These are phyloP conservation scores for Plagiodera versicolora DNA, from an alignment of 2,888 invertebrate species.

Conservation along the genomic window DNA sequence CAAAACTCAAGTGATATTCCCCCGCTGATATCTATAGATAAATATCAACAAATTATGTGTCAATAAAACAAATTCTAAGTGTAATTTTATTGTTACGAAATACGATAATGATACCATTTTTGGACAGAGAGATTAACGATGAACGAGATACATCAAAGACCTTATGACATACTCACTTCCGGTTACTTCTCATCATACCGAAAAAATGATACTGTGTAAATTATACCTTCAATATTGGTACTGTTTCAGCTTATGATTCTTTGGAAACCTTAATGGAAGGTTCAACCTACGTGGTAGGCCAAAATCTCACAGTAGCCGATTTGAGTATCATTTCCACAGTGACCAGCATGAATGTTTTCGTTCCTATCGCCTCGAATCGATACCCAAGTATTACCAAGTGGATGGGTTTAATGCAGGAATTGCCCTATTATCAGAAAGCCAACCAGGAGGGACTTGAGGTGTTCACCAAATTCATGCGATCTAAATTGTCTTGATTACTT, in stretches of 20 bases:
- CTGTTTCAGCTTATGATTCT: constrained; percentile 44
- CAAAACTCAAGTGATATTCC: no score
- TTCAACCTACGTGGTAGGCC: constrained; percentile 38
- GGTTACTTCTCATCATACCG: no score
- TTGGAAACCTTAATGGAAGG: constrained; percentile 51
- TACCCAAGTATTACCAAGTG: constrained; percentile 48
- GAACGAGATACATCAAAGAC: no score
- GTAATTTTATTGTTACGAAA: no score
- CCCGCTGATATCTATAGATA: no score
- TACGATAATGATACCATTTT: no score
- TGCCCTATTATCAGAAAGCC: constrained; percentile 37
- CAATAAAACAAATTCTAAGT: no score
- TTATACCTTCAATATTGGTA: background rate
- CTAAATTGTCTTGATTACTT: constrained; percentile 17
- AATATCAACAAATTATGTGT: no score
- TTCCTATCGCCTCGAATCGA: constrained; percentile 49
- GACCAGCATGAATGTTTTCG: constrained; percentile 42
- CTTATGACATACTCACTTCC: no score
- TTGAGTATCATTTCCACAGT: constrained; percentile 35
- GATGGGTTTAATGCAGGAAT: constrained; percentile 34
- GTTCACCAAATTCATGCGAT: constrained; percentile 27
- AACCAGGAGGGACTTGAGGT: constrained; percentile 37
- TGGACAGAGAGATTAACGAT: no score
- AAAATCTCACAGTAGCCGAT: constrained; percentile 39
- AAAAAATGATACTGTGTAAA: no score